Conservation (phyloP, 2,797 vertebrate genomes). For the Hemibagrus guttatus region DNA sequence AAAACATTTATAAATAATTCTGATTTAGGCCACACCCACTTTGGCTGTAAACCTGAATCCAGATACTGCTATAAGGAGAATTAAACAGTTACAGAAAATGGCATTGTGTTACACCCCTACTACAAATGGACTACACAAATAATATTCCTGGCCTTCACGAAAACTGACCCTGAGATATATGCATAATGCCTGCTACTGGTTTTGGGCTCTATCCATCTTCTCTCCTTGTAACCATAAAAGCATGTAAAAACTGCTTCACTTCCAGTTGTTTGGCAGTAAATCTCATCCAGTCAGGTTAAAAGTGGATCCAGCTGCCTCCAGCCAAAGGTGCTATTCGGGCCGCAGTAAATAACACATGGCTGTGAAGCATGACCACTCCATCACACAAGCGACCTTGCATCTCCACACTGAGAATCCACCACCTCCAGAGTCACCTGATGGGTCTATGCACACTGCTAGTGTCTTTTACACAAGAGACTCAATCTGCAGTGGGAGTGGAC, state of each 20-base stretch:
- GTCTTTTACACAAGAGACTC: slow-evolving; percentile 34
- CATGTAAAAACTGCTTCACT: slow-evolving; percentile 43
- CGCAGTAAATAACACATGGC: slow-evolving; percentile 67
- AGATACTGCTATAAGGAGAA: neutral
- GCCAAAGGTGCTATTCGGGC: slow-evolving; percentile 38
- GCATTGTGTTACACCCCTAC: neutral
- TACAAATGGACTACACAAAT: slow-evolving; percentile 9
- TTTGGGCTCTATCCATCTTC: slow-evolving; percentile 13
- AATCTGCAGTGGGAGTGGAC: neutral
- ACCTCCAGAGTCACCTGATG: slow-evolving; percentile 30
- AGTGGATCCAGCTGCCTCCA: slow-evolving; percentile 54
- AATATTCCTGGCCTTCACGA: slow-evolving; percentile 23
- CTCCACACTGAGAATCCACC: slow-evolving; percentile 17
- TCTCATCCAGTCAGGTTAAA: slow-evolving; percentile 61
- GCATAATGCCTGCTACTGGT: slow-evolving; percentile 25
- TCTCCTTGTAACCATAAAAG: slow-evolving; percentile 40
- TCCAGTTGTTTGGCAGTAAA: slow-evolving; percentile 61
- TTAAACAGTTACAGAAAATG: too few species aligned
- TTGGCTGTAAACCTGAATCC: neutral
- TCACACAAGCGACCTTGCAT: slow-evolving; percentile 60
- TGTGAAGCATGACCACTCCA: slow-evolving; percentile 49
- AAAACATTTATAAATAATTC: slow-evolving; percentile 5
- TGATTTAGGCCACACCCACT: neutral
- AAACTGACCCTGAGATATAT: slow-evolving; percentile 38
- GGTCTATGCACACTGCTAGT: slow-evolving; percentile 20